Evolutionary conservation across 2,797 vertebrate genomes (phyloP), one percentile per base, ranked within the genome.

Genomic region (Alfaro cultratus): DNA sequence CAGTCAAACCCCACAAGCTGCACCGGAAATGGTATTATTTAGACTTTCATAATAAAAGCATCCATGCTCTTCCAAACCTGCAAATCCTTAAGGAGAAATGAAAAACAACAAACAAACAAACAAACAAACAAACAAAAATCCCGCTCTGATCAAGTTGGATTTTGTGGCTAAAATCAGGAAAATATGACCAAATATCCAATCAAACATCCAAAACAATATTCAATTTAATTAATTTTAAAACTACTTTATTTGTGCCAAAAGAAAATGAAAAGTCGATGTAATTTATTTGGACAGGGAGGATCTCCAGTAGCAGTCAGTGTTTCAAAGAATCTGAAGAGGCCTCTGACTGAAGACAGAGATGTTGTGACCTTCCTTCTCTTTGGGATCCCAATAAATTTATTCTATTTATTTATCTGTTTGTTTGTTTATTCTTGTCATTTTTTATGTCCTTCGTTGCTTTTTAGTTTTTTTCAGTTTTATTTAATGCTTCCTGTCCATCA

Each of bases 11-110:
- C 3, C 16, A 36, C 9, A 6, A 26, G 11, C 0, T 34, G n/a
- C 11, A 53, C 21, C 46, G 5, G 0, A 0, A 2, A 0, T 39
- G 4, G 77, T 83, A 84, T 67, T 3, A 15, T 39, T 2, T 0
- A 0, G 3, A 15, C 1, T 57, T 91, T 91, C 86, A 87, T 76
- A 90, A 83, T 90, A 92, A 89, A 82, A 74, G 62, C 55, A 0
- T 36, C 21, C 36, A 11, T 2, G 10, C 8, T 23, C 21, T 12
- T 21, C 4, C 36, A 29, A 41, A 57, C 11, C 12, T 64, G 43
- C 2, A 8, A 29, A 10, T 62, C 1, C 8, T n/a, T 39, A 9
- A 64, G 9, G 46, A 67, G 36, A n/a, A 68, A 16, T 29, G 1
- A 16, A 70, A 13, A 36, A 55, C n/a, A 21, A 39, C 4, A 8